Conservation (phyloP, 2,888 invertebrate species). For the Pammene aurita region DNA sequence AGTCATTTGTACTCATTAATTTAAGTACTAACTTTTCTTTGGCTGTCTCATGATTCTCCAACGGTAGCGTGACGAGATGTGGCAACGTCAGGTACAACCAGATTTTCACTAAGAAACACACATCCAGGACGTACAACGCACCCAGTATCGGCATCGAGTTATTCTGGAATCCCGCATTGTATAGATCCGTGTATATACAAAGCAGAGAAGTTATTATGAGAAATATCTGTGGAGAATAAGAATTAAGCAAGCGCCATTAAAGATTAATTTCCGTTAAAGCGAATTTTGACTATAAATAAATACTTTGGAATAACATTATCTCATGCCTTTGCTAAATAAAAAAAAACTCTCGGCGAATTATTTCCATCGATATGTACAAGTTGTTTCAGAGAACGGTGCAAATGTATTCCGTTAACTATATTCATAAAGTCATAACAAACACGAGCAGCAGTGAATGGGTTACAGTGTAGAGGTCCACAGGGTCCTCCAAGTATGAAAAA, state of each 20-base stretch:
- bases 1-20: no score
- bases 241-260: neutral
- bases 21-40: conserved; percentile 51
- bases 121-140: conserved; percentile 60
- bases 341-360: no score
- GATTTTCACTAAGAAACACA: conserved; percentile 63
- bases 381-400: no score
- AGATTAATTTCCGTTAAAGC: neutral
- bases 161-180: conserved; percentile 68
- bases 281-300: neutral
- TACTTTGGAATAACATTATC: neutral
- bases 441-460: no score
- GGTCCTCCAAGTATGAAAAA: no score
- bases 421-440: no score
- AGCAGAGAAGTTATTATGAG: conserved; percentile 58
- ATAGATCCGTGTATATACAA: conserved; percentile 62
- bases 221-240: conserved; percentile 50
- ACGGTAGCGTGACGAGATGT: conserved; percentile 48
- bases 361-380: no score
- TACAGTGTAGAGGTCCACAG: no score
- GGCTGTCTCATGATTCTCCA: conserved; percentile 48
- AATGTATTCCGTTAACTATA: no score
- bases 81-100: conserved; percentile 56
- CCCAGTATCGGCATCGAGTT: conserved; percentile 56
- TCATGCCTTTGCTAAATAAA: no score